Evolutionary conservation across 2,113 vertebrate genomes (phyloP).

Genomic region (Microcebus ravelobensis): DNA sequence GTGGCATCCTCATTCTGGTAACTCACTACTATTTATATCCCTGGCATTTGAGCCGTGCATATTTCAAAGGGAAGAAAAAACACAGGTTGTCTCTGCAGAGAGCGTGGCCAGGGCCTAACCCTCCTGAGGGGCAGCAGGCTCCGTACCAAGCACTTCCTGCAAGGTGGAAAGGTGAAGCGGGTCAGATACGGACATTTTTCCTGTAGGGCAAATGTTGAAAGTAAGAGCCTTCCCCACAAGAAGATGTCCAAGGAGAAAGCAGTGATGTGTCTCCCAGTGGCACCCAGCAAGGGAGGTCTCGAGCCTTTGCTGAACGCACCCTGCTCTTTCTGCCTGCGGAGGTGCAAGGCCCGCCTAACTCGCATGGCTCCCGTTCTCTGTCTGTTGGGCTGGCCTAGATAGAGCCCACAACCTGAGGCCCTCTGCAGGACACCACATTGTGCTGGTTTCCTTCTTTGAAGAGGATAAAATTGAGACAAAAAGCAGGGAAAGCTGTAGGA

Average conservation of each 20-base stretch:
- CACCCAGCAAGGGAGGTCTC: rapidly evolving
- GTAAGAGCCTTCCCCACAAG: neutral
- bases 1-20: neutral
- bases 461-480: neutral
- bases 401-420: neutral
- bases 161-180: neutral
- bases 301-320: neutral
- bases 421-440: neutral
- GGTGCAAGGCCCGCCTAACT: rapidly evolving
- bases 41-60: neutral
- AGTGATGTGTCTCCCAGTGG: rapidly evolving
- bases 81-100: neutral
- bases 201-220: neutral
- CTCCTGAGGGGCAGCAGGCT: neutral
- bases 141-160: neutral
- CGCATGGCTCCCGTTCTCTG: rapidly evolving
- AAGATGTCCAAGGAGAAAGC: neutral
- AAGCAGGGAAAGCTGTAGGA: neutral
- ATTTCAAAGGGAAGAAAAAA: neutral
- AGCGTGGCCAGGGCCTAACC: neutral
- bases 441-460: neutral
- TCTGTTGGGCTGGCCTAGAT: neutral
- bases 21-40: slow-evolving; percentile 40
- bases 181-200: neutral
- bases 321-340: neutral